Conservation (phyloP, 2,888 invertebrate genomes). For the Troides helena region DNA sequence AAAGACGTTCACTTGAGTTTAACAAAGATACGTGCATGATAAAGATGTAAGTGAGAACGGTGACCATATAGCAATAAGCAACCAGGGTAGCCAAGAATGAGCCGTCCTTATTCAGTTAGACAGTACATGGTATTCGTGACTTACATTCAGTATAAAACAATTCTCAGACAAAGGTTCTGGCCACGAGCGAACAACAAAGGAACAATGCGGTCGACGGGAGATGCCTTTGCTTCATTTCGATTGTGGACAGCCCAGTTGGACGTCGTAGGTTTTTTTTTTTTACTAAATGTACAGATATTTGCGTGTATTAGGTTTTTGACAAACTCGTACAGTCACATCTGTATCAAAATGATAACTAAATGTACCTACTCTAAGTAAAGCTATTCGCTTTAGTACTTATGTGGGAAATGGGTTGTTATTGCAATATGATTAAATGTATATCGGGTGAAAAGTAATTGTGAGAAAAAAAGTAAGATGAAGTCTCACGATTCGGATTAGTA, state of each 20-base stretch:
- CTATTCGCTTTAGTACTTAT: not conserved
- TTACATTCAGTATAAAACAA: conserved; percentile 79
- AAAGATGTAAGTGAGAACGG: conserved; percentile 59
- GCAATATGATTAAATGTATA: too few relatives aligned
- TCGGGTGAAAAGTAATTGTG: too few relatives aligned
- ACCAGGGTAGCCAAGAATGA: conserved; percentile 53
- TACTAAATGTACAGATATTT: not conserved
- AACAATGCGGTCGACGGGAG: conserved; percentile 66
- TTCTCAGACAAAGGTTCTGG: conserved; percentile 76
- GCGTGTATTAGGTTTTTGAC: not conserved
- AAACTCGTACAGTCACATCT: not conserved
- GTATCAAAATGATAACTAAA: not conserved
- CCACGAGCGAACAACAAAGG: conserved; percentile 73
- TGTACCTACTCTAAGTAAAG: not conserved
- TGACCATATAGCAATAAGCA: conserved; percentile 44
- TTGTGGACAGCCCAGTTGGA: conserved; percentile 59
- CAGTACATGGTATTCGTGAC: conserved; percentile 77
- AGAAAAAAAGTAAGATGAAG: too few relatives aligned
- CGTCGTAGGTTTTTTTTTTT: conserved; percentile 32
- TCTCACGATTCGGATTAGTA: too few relatives aligned
- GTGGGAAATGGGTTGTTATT: too few relatives aligned
- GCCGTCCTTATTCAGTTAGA: conserved; percentile 70
- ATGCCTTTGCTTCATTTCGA: conserved; percentile 74
- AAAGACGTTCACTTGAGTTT: conserved; percentile 34
- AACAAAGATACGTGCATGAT: conserved; percentile 44